Conservation (phyloP, 2,888 invertebrate genomes). For the Helobdella robusta region DNA sequence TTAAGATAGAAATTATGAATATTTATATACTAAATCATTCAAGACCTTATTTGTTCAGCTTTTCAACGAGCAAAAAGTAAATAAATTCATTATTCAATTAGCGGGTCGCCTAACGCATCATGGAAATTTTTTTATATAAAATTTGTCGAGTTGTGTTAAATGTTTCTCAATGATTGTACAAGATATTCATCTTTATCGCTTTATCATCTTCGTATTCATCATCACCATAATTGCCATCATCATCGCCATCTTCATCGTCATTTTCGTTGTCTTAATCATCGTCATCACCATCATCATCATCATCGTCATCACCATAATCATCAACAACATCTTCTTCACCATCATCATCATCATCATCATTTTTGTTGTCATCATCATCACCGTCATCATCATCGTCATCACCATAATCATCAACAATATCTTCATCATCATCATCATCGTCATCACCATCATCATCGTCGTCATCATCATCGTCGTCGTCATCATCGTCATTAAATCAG, state of each 20-base stretch:
- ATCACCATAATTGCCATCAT: constrained; percentile 2
- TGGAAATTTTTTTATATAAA: too few relatives aligned
- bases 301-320: not conserved
- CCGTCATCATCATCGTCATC: constrained; percentile 15
- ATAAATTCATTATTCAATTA: too few relatives aligned
- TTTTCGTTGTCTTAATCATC: not conserved
- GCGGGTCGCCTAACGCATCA: too few relatives aligned
- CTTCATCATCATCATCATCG: not conserved
- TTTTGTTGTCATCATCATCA: constrained; percentile 6
- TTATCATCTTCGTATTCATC: not conserved
- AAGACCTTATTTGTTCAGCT: too few relatives aligned
- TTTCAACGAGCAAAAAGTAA: too few relatives aligned
- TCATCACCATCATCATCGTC: constrained; percentile 19
- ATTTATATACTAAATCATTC: too few relatives aligned
- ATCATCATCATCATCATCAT: not conserved
- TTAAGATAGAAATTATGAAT: too few relatives aligned
- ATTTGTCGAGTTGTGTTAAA: too few relatives aligned
- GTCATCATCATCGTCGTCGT: constrained; percentile 21
- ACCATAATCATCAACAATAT: constrained; percentile 7
- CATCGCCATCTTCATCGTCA: not conserved
- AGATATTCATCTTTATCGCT: too few relatives aligned
- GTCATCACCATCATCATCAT: not conserved
- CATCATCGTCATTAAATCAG: constrained; percentile 18
- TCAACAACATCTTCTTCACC: not conserved
- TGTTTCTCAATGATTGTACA: too few relatives aligned